Base-by-base conservation (phyloP, 2,888 invertebrate genomes). In the Acronicta alni region DNA sequence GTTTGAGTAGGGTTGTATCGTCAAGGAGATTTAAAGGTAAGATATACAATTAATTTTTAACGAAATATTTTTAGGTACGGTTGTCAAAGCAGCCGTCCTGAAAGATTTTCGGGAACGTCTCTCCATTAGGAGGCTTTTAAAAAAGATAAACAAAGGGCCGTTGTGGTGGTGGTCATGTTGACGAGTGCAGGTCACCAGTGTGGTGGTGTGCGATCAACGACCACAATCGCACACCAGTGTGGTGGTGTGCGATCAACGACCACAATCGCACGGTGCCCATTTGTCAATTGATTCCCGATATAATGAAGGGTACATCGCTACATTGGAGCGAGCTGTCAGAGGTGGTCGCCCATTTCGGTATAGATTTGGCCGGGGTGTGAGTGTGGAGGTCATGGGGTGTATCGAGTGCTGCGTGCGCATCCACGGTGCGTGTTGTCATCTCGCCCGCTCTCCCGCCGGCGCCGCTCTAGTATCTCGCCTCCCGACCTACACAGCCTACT, bases 241-340 rank as follows among this genome's bases (percentile, higher is more conserved):
- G 48, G 47, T 20, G 38, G 65, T 69, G 77, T 71, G 72, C 71
- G 77, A 55, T 4, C 32, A 56, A 54, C 78, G 74, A 80, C 76
- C 74, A 77, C 77, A 74, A 81, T 74, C 79, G 76, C 82, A 77
- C 76, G 66, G 82, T 86, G 79, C 84, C 87, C 88, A 92, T 92
- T 92, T 91, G 91, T 90, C 93, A 92, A 93, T 93, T 93, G 93
- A 93, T 93, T 93, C 91, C 85, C 90, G 88, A 92, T 93, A 92
- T 92, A 93, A 93, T 92, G 91, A 91, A 91, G 91, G 90, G 91
- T 91, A 92, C 91, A 87, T 86, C 83, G 91, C 90, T 87, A 91
- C 90, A 89, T 87, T 85, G 89, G 87, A 87, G 86, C 86, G 85
- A 85, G 84, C 89, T 91, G 89, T 91, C 91, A 90, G 89, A 89